Conservation (phyloP, 2,888 invertebrate genomes). For the Leptothorax acervorum region DNA sequence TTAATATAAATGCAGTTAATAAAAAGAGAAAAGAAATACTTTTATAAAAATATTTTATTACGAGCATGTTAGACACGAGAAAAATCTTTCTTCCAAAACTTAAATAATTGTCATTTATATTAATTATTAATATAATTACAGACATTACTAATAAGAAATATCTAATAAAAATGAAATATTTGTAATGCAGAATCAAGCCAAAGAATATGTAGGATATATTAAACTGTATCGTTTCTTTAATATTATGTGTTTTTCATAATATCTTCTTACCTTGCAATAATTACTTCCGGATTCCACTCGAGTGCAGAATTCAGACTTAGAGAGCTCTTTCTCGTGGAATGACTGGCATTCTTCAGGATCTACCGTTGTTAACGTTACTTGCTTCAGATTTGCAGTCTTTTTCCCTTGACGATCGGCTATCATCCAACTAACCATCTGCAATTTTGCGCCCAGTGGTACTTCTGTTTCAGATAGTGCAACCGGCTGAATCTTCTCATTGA, state of each 20-base stretch:
- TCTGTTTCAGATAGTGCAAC: background rate
- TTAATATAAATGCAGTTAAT: background rate
- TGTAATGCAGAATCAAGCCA: background rate
- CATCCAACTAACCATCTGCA: constrained; percentile 32
- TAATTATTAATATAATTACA: too few species aligned
- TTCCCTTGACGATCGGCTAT: background rate
- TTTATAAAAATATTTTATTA: background rate
- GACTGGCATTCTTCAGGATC: background rate
- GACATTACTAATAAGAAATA: background rate
- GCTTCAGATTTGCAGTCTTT: constrained; percentile 2
- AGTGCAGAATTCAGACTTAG: constrained; percentile 28
- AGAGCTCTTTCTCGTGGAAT: constrained; percentile 5
- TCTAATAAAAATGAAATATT: background rate
- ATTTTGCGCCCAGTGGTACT: background rate
- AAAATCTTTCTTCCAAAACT: background rate
- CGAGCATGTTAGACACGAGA: background rate
- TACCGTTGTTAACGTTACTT: constrained; percentile 5
- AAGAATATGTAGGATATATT: background rate
- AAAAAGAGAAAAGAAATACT: background rate
- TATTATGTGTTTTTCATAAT: background rate
- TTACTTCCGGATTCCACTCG: background rate
- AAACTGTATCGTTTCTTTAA: background rate
- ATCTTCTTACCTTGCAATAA: constrained; percentile 31
- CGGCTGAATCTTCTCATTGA: background rate
- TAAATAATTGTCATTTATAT: too few species aligned